Conservation (phyloP, 1,140 invertebrate species). For the Lutraria rhynchaena region DNA sequence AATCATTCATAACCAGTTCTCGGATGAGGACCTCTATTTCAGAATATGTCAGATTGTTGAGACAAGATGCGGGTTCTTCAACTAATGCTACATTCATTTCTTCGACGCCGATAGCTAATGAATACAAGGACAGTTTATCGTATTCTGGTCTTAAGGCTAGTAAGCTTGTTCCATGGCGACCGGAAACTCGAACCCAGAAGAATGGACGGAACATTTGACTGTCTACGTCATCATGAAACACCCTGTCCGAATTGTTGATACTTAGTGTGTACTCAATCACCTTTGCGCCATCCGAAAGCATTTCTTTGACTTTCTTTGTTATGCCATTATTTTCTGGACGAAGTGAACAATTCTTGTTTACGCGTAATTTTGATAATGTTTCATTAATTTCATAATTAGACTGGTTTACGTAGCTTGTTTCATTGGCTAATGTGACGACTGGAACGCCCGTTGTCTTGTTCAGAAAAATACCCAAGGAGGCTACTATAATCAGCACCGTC, state of each 20-base stretch:
- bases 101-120: neutral
- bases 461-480: too few relatives aligned
- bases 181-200: conserved; percentile 20
- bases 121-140: conserved; percentile 11
- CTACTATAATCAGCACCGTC: too few relatives aligned
- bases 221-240: neutral
- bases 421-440: too few relatives aligned
- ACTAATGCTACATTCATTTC: conserved; percentile 10
- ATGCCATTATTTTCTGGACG: neutral
- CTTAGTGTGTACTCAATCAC: neutral
- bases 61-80: neutral
- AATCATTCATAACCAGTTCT: conserved; percentile 28
- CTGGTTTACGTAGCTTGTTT: too few relatives aligned
- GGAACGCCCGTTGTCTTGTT: too few relatives aligned
- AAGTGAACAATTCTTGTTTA: neutral
- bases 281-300: neutral
- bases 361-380: too few relatives aligned
- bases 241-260: neutral
- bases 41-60: neutral
- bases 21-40: neutral
- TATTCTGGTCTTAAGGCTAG: conserved; percentile 9
- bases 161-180: conserved; percentile 20
- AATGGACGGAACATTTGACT: neutral
- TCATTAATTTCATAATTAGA: too few relatives aligned
- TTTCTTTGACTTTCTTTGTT: neutral